Evolutionary conservation across 2,888 invertebrate species (phyloP).

Genomic region (Galerucella nymphaeae): DNA sequence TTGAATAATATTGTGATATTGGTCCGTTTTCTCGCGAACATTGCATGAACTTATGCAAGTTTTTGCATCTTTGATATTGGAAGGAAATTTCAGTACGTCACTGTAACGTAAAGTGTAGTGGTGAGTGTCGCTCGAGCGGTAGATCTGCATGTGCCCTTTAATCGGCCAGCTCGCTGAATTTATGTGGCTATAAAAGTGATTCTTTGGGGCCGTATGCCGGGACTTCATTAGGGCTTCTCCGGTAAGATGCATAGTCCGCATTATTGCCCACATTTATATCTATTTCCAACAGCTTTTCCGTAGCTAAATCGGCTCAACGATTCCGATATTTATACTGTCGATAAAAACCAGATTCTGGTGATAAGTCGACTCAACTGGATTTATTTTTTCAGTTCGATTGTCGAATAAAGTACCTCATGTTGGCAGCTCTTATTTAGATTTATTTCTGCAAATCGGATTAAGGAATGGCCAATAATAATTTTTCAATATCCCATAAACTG

Average conservation of each 20-base stretch:
- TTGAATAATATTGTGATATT: no score
- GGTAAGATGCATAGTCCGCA: constrained; percentile 63
- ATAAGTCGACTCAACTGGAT: constrained; percentile 35
- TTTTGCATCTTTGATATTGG: neutral
- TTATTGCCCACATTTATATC: constrained; percentile 64
- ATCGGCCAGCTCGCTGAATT: constrained; percentile 58
- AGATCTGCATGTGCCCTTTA: constrained; percentile 61
- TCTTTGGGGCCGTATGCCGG: constrained; percentile 61
- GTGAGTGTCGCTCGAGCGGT: constrained; percentile 53
- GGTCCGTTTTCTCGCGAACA: no score
- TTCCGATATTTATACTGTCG: constrained; percentile 37
- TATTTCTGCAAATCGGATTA: constrained; percentile 23
- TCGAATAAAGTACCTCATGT: constrained; percentile 34
- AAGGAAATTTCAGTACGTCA: constrained; percentile 10
- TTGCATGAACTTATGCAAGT: no score
- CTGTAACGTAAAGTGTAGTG: constrained; percentile 11
- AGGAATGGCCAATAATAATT: constrained; percentile 6
- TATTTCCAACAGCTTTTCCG: constrained; percentile 59
- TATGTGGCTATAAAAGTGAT: constrained; percentile 61
- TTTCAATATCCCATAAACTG: constrained; percentile 1
- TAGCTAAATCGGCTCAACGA: constrained; percentile 52
- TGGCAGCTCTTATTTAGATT: constrained; percentile 36
- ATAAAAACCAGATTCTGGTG: constrained; percentile 38
- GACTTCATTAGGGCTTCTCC: constrained; percentile 62
- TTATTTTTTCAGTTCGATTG: constrained; percentile 38